phyloP scores from a whole-genome alignment of 1,140 invertebrate species.

The Megalopta genalis region DNA sequence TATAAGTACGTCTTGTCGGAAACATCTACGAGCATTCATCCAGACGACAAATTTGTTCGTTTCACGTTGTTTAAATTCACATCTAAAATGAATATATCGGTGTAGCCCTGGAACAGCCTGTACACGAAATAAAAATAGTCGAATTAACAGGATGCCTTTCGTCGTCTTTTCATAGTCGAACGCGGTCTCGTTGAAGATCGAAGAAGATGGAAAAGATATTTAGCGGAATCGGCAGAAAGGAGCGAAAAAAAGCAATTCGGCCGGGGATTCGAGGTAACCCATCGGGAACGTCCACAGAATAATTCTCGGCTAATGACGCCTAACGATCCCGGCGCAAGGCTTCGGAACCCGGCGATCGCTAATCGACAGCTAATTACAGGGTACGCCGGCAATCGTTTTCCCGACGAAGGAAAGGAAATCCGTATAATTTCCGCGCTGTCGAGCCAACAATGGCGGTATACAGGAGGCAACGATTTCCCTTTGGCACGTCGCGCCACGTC shows the following conservation, averaged over 20 bases:
- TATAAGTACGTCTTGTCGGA: too few species aligned
- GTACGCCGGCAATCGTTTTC: conserved; percentile 39
- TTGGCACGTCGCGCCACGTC: background rate
- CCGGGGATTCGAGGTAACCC: conserved; percentile 2
- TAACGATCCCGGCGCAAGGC: conserved; percentile 42
- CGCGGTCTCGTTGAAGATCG: too few species aligned
- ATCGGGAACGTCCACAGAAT: conserved; percentile 27
- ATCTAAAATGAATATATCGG: too few species aligned
- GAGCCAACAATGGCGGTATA: conserved; percentile 40
- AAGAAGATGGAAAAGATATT: too few species aligned
- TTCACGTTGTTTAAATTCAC: too few species aligned
- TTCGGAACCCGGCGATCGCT: conserved; percentile 41
- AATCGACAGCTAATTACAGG: conserved; percentile 49
- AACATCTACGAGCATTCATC: too few species aligned
- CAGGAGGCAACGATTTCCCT: conserved; percentile 30
- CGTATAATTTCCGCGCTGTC: conserved; percentile 43
- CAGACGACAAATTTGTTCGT: too few species aligned
- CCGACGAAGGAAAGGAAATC: conserved; percentile 44
- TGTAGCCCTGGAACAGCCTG: too few species aligned
- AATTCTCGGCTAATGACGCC: conserved; percentile 35
- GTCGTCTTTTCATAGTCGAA: too few species aligned
- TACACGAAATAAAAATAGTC: too few species aligned
- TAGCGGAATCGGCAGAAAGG: too few species aligned
- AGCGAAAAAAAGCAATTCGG: background rate
- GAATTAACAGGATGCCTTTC: too few species aligned